These are phyloP conservation scores for Ceratotherium simum DNA, from an alignment of 2,113 vertebrate species.

Conservation along the genomic window DNA sequence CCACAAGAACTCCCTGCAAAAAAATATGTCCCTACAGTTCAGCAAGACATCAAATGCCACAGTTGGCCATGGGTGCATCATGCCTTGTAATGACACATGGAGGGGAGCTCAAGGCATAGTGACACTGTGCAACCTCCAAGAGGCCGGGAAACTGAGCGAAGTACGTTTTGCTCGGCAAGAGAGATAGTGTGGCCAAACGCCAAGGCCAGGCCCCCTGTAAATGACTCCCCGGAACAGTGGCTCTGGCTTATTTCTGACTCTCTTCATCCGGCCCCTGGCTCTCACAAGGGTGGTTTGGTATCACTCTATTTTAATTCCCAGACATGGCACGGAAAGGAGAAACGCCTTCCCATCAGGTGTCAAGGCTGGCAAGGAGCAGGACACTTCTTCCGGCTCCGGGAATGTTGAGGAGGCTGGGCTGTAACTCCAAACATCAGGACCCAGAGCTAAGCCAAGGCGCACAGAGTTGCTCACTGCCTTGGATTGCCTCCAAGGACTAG, in stretches of 20 bases:
- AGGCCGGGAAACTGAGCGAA: neutral
- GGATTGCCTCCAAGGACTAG: constrained; percentile 26
- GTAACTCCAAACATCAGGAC: neutral
- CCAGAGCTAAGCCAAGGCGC: neutral
- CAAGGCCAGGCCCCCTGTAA: neutral
- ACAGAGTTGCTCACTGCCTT: neutral
- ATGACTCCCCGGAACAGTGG: neutral
- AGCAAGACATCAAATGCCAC: neutral
- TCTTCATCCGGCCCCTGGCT: constrained; percentile 43
- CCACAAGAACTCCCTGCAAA: neutral
- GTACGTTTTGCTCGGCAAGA: neutral
- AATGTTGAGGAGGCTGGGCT: neutral
- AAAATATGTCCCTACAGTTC: neutral
- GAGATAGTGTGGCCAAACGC: neutral
- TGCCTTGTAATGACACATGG: neutral
- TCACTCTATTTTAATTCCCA: constrained; percentile 68
- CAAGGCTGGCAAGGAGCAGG: neutral
- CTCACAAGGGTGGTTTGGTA: neutral
- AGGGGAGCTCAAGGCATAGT: neutral
- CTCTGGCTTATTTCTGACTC: neutral
- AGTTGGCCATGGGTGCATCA: neutral
- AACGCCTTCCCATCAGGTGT: constrained; percentile 42
- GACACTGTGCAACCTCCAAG: neutral
- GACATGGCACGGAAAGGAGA: constrained; percentile 26
- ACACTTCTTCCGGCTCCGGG: neutral